These are phyloP conservation scores for Octodonta nipae DNA, from an alignment of 2,888 invertebrate genomes.

Conservation along the genomic window DNA sequence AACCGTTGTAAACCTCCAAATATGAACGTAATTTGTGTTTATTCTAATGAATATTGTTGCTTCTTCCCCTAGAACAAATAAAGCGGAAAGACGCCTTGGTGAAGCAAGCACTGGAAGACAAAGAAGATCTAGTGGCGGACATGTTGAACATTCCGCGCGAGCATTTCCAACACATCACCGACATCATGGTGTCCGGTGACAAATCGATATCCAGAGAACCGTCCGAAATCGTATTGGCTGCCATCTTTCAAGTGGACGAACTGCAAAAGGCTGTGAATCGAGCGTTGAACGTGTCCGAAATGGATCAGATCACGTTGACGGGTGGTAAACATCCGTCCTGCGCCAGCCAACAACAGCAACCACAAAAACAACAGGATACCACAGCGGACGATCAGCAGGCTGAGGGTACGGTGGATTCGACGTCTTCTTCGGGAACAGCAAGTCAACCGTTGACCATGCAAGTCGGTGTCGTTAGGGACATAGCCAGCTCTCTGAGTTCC, in stretches of 20 bases:
- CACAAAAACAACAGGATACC: background rate
- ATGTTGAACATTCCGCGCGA: constrained; percentile 61
- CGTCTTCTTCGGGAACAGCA: constrained; percentile 22
- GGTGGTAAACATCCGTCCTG: constrained; percentile 33
- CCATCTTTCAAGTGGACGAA: constrained; percentile 48
- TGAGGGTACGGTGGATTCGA: background rate
- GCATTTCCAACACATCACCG: constrained; percentile 53
- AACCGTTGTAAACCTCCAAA: no score
- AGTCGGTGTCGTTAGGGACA: constrained; percentile 46
- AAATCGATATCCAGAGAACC: constrained; percentile 39
- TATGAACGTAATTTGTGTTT: no score
- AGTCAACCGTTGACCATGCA: constrained; percentile 45
- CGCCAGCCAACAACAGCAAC: constrained; percentile 27
- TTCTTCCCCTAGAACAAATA: constrained; percentile 49
- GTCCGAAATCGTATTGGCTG: constrained; percentile 54
- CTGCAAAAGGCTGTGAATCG: constrained; percentile 44
- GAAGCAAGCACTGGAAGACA: constrained; percentile 54
- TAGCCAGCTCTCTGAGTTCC: constrained; percentile 49
- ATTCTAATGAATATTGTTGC: no score
- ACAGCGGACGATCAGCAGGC: constrained; percentile 33
- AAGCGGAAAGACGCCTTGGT: constrained; percentile 59
- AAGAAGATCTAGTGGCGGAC: constrained; percentile 61
- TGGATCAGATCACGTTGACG: constrained; percentile 40
- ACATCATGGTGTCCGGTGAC: constrained; percentile 40
- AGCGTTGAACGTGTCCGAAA: constrained; percentile 42